Conservation (phyloP, 2,113 vertebrate species). For the Loxodonta africana region DNA sequence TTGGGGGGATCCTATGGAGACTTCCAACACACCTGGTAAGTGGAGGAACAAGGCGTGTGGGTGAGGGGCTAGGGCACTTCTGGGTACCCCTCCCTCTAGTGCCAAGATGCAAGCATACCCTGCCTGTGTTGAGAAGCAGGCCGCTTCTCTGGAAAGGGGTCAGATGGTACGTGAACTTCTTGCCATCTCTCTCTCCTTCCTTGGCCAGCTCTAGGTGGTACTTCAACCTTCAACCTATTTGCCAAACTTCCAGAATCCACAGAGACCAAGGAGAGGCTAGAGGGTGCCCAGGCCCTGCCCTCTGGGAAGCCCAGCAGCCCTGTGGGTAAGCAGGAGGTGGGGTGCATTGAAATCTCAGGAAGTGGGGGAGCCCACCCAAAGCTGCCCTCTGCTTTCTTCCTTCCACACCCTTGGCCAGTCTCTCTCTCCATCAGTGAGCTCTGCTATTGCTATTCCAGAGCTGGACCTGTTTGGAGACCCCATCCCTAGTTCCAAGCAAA, state of each 20-base stretch:
- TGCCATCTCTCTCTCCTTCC: conserved; percentile 17
- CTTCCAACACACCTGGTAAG: conserved; percentile 85
- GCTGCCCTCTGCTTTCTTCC: background rate
- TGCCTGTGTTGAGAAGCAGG: background rate
- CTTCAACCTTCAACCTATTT: conserved; percentile 90
- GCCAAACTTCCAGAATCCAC: conserved; percentile 85
- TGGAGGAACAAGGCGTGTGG: background rate
- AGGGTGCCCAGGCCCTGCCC: conserved; percentile 74
- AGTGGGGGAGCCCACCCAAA: too few relatives aligned
- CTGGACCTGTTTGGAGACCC: conserved; percentile 93
- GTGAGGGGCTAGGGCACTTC: background rate
- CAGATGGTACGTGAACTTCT: background rate
- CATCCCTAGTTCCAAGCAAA: conserved; percentile 91
- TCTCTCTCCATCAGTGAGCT: background rate
- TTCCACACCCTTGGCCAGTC: background rate
- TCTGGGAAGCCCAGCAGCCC: conserved; percentile 89
- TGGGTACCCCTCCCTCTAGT: background rate
- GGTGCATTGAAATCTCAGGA: background rate
- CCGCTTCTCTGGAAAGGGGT: background rate
- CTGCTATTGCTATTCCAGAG: conserved; percentile 86
- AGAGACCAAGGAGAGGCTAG: conserved; percentile 81
- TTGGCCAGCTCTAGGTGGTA: conserved; percentile 80
- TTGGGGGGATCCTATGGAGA: conserved; percentile 85
- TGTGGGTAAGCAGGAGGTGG: conserved; percentile 89
- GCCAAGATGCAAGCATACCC: background rate